Evolutionary conservation across 2,888 invertebrate species (phyloP).

Genomic region (Lycia hirtaria): DNA sequence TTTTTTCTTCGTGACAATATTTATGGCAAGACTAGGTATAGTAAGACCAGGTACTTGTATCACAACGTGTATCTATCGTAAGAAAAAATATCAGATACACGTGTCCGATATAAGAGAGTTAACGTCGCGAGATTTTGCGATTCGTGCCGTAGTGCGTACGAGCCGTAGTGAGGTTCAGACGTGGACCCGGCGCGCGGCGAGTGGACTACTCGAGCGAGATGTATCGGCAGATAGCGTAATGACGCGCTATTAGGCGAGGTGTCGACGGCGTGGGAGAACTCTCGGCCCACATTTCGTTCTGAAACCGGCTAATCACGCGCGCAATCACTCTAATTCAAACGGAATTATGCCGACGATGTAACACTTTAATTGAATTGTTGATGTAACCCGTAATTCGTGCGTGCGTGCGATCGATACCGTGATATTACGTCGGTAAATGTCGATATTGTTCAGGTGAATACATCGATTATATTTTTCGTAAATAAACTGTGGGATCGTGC

Average conservation of each 20-base stretch:
- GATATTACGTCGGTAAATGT: constrained; percentile 56
- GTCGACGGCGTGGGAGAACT: constrained; percentile 78
- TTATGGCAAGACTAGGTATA: no score
- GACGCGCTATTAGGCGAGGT: constrained; percentile 77
- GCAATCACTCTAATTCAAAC: constrained; percentile 81
- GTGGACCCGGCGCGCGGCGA: constrained; percentile 4
- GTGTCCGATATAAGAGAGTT: no score
- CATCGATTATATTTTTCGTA: constrained; percentile 33
- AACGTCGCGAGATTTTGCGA: no score
- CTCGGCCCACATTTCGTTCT: constrained; percentile 73
- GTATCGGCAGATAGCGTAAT: constrained; percentile 80
- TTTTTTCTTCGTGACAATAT: no score
- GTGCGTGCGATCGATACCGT: constrained; percentile 54
- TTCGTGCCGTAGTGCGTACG: no score
- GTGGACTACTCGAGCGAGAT: constrained; percentile 57
- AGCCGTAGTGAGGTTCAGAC: no score
- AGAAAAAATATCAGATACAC: no score
- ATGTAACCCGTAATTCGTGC: constrained; percentile 60
- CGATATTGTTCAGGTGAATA: constrained; percentile 47
- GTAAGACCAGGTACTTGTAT: no score
- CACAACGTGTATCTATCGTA: no score
- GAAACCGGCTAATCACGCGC: constrained; percentile 71
- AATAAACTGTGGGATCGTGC: constrained; percentile 39
- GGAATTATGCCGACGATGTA: constrained; percentile 73
- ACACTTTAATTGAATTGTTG: constrained; percentile 81